Evolutionary conservation across 2,797 vertebrate genomes (phyloP).

Genomic region (Ctenopoma multispine): DNA sequence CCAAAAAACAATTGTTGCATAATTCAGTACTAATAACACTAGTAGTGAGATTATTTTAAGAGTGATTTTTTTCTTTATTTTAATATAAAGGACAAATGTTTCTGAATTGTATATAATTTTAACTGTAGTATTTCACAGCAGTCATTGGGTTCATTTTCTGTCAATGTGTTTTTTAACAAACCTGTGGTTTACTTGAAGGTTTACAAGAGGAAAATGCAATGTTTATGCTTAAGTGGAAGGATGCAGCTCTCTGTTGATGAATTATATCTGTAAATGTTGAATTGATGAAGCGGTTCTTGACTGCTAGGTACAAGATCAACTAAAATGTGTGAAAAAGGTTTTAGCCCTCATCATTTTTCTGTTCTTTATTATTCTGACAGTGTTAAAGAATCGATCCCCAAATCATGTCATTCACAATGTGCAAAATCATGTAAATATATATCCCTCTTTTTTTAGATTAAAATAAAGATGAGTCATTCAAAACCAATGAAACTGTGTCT

Average conservation of each 20-base stretch:
- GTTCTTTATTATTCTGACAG: constrained; percentile 72
- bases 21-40: constrained; percentile 77
- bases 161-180: constrained; percentile 53
- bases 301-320: constrained; percentile 47
- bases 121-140: constrained; percentile 59
- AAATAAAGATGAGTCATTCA: constrained; percentile 80
- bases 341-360: constrained; percentile 58
- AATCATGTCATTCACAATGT: constrained; percentile 73
- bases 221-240: constrained; percentile 49
- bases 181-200: constrained; percentile 60
- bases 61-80: constrained; percentile 80
- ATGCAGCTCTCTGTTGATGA: constrained; percentile 43
- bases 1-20: constrained; percentile 83
- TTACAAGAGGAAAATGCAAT: constrained; percentile 54
- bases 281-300: constrained; percentile 34
- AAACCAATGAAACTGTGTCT: constrained; percentile 56
- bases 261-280: constrained; percentile 40
- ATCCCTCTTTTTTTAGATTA: constrained; percentile 75
- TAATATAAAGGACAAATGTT: constrained; percentile 74
- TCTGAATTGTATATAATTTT: constrained; percentile 77
- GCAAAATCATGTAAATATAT: constrained; percentile 81
- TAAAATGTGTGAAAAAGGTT: constrained; percentile 44
- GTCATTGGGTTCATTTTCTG: constrained; percentile 47
- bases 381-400: constrained; percentile 71
- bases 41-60: constrained; percentile 74